Evolutionary conservation across 2,888 invertebrate species (phyloP).

Genomic region (Aleiodes alternator): DNA sequence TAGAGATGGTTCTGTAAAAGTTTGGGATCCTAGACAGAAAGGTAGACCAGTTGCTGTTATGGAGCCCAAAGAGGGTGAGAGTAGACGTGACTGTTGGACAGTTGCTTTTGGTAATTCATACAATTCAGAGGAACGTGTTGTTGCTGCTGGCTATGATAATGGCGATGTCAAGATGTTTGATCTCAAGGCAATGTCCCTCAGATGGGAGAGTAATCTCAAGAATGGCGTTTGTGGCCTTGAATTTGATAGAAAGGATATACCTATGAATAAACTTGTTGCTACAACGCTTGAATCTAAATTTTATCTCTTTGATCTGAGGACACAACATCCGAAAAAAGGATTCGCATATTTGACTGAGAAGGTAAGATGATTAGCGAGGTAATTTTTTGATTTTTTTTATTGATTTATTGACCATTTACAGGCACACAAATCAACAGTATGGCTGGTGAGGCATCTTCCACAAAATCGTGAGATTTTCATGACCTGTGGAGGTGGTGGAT

Average conservation of each 20-base stretch:
- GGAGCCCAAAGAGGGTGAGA: conserved; percentile 83
- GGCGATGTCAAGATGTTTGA: conserved; percentile 97
- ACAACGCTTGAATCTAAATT: conserved; percentile 95
- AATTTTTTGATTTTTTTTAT: neutral
- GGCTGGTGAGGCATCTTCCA: conserved; percentile 92
- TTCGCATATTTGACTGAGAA: conserved; percentile 82
- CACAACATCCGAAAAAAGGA: conserved; percentile 91
- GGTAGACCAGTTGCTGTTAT: conserved; percentile 93
- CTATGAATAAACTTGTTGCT: conserved; percentile 95
- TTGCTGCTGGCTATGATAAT: conserved; percentile 96
- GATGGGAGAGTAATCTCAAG: conserved; percentile 94
- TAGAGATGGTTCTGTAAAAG: conserved; percentile 94
- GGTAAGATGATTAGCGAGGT: conserved; percentile 67
- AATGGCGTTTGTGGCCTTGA: conserved; percentile 93
- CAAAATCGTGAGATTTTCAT: conserved; percentile 96
- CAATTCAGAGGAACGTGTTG: conserved; percentile 88
- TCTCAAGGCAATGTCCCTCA: conserved; percentile 86
- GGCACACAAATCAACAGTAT: conserved; percentile 86
- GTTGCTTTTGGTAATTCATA: conserved; percentile 95
- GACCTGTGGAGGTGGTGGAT: conserved; percentile 93
- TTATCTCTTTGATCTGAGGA: conserved; percentile 91
- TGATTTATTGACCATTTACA: conserved; percentile 50
- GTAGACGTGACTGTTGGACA: conserved; percentile 93
- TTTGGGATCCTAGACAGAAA: conserved; percentile 96
- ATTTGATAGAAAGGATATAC: conserved; percentile 94